Base-by-base conservation (phyloP, 2,797 vertebrate species). In the Microctenopoma steveboyesi region DNA sequence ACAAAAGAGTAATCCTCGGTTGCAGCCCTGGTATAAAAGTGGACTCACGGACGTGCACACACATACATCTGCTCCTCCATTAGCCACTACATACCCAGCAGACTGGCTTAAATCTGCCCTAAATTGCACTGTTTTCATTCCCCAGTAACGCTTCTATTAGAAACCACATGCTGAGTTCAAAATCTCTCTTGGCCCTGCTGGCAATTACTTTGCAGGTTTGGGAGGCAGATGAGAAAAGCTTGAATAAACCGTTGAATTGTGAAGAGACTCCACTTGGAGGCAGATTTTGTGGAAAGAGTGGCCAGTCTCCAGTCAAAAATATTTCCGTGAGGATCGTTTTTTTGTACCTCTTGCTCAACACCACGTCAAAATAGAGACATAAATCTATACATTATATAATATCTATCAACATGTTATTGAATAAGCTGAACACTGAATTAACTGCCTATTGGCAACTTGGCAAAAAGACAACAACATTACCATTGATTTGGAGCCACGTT, bases 241-340 rank as follows among this genome's bases (percentile, higher is more conserved):
- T 6, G 33, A 55, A 51, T 57, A 60, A 77, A 64, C 25, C 53
- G 18, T 7, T 46, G 43, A 74, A 53, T 11, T 45, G 43, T 45
- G 64, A 76, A 10, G 54, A 74, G 45, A 47, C 58, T 46, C 47
- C 60, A 22, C 46, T 5, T n/a, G 73, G 39, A 53, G 8, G 35
- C 55, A 63, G 64, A 58, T 53, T 62, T 9, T 58, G 40, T 47
- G 14, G 46, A 75, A 69, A 81, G 84, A 74, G 82, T 53, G 78
- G 71, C 42, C 48, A 15, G 22, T 40, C 57, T 69, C 35, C 5
- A 10, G 18, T 35, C 30, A 69, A 39, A 84, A 84, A 83, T 82
- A 68, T 86, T 89, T 86, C 79, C 46, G 2, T 25, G 16, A 63
- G 27, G 46, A 67, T 62, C 65, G 52, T 76, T 58, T 59, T 58